Evolutionary conservation across 2,888 invertebrate genomes (phyloP).

Genomic region (Hirtodrosophila duncani): DNA sequence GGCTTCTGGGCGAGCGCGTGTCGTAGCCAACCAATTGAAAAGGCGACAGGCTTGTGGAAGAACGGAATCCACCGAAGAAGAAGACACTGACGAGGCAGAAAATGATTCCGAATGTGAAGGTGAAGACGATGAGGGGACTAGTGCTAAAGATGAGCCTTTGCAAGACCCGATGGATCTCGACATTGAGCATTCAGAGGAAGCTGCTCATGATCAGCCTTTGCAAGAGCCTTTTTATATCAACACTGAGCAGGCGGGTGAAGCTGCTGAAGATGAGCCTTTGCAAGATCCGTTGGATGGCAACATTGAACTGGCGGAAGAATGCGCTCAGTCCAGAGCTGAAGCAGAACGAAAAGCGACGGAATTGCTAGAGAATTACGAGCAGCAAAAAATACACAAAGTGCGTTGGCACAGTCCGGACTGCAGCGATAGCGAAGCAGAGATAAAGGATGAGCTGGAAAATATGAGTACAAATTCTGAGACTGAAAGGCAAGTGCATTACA

Average conservation of each 20-base stretch:
- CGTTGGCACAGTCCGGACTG: slow-evolving; percentile 48
- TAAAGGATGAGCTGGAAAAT: slow-evolving; percentile 11
- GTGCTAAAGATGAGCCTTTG: too few relatives aligned
- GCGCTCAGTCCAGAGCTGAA: neutral
- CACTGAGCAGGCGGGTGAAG: too few relatives aligned
- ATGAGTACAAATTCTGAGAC: neutral
- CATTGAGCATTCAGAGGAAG: too few relatives aligned
- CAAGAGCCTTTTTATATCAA: too few relatives aligned
- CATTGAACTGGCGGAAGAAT: too few relatives aligned
- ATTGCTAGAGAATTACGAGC: neutral
- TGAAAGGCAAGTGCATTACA: slow-evolving; percentile 1
- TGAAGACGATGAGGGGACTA: too few relatives aligned
- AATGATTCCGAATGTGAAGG: neutral
- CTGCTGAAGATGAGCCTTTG: too few relatives aligned
- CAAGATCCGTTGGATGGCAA: too few relatives aligned
- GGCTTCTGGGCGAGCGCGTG: slow-evolving; percentile 51
- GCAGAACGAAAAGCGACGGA: neutral
- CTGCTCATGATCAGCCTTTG: too few relatives aligned
- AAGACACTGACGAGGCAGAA: neutral
- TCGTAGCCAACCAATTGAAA: slow-evolving; percentile 42
- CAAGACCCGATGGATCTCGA: too few relatives aligned
- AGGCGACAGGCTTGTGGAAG: neutral
- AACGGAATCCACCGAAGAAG: slow-evolving; percentile 24
- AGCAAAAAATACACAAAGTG: slow-evolving; percentile 6
- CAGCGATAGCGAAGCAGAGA: slow-evolving; percentile 15